A percentile compares a stretch with the other conserved stretches of the same genome.
phyloP scores from a whole-genome alignment of 2,888 invertebrate genomes.

The Halocaridina rubra region DNA sequence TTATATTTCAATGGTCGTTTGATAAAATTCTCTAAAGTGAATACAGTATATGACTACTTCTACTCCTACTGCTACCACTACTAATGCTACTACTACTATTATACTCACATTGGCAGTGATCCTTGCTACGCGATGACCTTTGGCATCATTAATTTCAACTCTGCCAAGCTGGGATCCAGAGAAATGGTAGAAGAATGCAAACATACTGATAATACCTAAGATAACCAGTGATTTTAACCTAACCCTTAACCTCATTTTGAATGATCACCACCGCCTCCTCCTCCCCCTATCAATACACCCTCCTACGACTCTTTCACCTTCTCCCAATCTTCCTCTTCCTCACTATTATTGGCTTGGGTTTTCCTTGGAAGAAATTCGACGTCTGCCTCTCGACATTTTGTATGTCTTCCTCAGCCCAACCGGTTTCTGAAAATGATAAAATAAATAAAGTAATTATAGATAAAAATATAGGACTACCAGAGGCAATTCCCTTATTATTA shows the following conservation, averaged over 20 bases:
- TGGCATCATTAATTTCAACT: neutral
- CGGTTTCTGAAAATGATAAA: neutral
- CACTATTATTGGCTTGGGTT: too few species aligned
- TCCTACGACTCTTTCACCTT: too few species aligned
- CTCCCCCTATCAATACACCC: neutral
- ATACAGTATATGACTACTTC: too few species aligned
- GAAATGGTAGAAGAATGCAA: neutral
- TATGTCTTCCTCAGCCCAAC: neutral
- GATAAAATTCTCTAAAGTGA: too few species aligned
- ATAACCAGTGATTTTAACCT: constrained; percentile 12
- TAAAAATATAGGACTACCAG: neutral
- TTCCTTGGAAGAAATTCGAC: neutral
- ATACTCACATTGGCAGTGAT: constrained; percentile 26
- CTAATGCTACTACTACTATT: too few species aligned
- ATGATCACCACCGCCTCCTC: neutral
- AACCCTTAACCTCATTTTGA: neutral
- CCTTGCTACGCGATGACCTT: neutral
- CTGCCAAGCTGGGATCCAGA: neutral
- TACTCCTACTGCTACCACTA: too few species aligned
- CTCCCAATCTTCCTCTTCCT: too few species aligned
- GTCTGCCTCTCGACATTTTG: neutral
- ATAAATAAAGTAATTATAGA: neutral
- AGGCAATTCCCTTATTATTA: neutral
- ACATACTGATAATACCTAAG: neutral
- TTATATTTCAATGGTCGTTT: too few species aligned